These are phyloP conservation scores for Chionodraco myersi DNA, from an alignment of 2,113 vertebrate species.

Conservation along the genomic window DNA sequence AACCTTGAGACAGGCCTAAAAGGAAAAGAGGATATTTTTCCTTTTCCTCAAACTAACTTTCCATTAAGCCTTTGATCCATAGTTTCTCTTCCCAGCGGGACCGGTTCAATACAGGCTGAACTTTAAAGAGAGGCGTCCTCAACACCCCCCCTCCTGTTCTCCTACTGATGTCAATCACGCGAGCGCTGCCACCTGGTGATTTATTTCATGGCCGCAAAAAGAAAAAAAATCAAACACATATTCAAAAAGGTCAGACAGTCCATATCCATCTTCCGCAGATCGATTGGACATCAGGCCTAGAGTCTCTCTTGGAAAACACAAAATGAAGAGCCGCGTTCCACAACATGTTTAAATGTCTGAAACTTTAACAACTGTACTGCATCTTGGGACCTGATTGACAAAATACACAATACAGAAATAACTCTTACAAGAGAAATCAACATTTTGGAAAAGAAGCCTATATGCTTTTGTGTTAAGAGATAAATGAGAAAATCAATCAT, in stretches of 20 bases:
- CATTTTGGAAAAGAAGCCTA: too few relatives aligned
- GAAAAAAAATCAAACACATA: constrained; percentile 50
- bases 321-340: constrained; percentile 26
- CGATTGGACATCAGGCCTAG: constrained; percentile 40
- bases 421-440: too few relatives aligned
- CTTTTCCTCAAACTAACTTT: constrained; percentile 46
- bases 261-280: constrained; percentile 59
- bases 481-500: too few relatives aligned
- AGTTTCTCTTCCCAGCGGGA: constrained; percentile 30
- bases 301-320: neutral
- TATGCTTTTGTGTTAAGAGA: too few relatives aligned
- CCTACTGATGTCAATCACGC: constrained; percentile 53
- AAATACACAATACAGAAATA: too few relatives aligned
- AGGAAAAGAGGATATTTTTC: constrained; percentile 34
- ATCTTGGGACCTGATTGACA: neutral
- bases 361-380: neutral
- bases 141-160: neutral
- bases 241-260: constrained; percentile 70
- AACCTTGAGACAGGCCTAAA: constrained; percentile 21
- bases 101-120: constrained; percentile 45
- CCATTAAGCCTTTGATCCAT: constrained; percentile 54
- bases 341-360: constrained; percentile 30
- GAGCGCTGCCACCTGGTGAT: constrained; percentile 43
- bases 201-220: constrained; percentile 52
- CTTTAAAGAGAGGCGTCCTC: constrained; percentile 36